Evolutionary conservation across 2,113 vertebrate species (phyloP).

Genomic region (Stomatorhinus ivindoensis): DNA sequence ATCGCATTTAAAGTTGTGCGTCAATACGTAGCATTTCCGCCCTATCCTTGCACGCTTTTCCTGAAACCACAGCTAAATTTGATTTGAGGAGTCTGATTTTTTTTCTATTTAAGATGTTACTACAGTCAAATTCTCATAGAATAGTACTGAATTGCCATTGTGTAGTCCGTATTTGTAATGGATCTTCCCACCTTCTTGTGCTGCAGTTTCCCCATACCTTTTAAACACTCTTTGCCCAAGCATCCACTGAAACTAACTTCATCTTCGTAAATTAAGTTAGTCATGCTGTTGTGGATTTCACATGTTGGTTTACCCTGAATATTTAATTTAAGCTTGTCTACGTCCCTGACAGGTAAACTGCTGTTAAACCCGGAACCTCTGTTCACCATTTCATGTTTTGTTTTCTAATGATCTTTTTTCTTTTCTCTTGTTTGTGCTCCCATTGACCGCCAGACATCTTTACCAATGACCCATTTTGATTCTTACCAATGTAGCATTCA

Average conservation of each 20-base stretch:
- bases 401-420: background rate
- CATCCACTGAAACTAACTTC: background rate
- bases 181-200: background rate
- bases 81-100: background rate
- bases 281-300: background rate
- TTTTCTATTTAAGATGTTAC: background rate
- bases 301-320: background rate
- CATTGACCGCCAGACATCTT: background rate
- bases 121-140: background rate
- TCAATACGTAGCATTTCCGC: background rate
- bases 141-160: background rate
- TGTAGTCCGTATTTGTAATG: background rate
- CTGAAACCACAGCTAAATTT: background rate
- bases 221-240: background rate
- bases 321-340: background rate
- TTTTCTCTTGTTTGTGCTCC: background rate
- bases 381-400: background rate
- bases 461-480: background rate
- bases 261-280: background rate
- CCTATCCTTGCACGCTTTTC: background rate
- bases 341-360: background rate
- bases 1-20: background rate
- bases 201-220: background rate
- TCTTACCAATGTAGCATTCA: background rate
- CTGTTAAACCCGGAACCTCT: background rate